Evolutionary conservation across 2,113 vertebrate genomes (phyloP), one percentile per base, ranked within the genome.

Genomic region (Leptobrachium ailaonicum): DNA sequence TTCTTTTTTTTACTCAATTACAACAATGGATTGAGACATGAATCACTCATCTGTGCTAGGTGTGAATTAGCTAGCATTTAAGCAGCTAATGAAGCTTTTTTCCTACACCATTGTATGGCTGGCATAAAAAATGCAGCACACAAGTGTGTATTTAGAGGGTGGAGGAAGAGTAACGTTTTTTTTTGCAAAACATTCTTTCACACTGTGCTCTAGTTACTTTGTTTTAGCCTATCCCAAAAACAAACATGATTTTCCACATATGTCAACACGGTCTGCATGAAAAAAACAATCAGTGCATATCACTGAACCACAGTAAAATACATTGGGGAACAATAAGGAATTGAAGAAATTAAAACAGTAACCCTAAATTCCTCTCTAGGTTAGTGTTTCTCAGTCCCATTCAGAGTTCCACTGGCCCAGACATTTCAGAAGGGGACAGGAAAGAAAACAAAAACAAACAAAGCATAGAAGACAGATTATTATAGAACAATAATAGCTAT

Each of bases 271-370:
- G 81, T 0, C 0, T 2, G 9, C 7, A 2, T 86, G 56, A 82
- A 73, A 86, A 32, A 84, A 83, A 67, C 66, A 73, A 0, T 84
- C 62, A 82, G 82, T 83, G 83, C 14, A 43, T 82, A 77, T 44
- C 79, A 80, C 2, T 66, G 42, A 88, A 77, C 60, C 64, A 0
- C 66, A 83, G 67, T 72, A 63, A 87, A 88, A 87, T 86, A 87
- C 84, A 88, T 88, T 86, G 58, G 87, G 47, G 8, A 4, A 50
- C 4, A 50, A 50, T 5, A 50, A 50, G 8, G 8, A 50, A 50
- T 50, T 50, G 83, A 85, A 86, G 83, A 83, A 40, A 2, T 41
- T 50, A 50, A 50, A 50, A 5, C 47, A 50, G 4, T 50, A 50
- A 50, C 1, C 47, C 47, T 4, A 50, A 50, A 50, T 50, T 50